Base-by-base conservation (phyloP, 2,797 vertebrate species). In the Botia kubotai region DNA sequence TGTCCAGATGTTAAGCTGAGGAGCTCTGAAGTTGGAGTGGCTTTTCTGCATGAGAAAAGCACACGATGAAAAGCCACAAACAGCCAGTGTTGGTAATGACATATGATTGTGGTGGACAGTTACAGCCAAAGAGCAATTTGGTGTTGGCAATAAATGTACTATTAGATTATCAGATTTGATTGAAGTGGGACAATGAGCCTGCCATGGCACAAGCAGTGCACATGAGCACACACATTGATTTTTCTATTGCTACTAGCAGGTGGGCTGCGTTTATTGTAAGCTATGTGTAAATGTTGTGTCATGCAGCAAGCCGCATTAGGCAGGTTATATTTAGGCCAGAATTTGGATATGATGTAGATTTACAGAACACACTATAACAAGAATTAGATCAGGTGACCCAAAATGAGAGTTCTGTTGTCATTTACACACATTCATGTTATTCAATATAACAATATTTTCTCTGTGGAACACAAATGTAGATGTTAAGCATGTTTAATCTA, bases 141-240 rank as follows among this genome's bases (percentile, higher is more conserved):
- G 63, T 71, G 48, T 71, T 29, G 68, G 17, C 16, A 23, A 71
- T 52, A 33, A 71, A 71, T 72, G 26, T 52, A 16, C 19, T 29
- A 21, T 72, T 4, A 11, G 8, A 58, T 19, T 26, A 55, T 52
- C 46, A 21, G 46, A 11, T 50, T 19, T 73, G 14, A 26, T 2
- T 58, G 21, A 69, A 62, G 26, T 52, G 23, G 23, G 75, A 36
- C 65, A 39, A 75, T 36, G 23, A 75, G 43, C 17, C 12, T 46
- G 4, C 69, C 13, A 23, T 17, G 62, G 60, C 17, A 53, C 13
- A 23, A 6, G 43, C 6, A 75, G 0, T 36, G 17, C n/a, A 2
- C 58, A 62, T 21, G 17, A 48, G 6, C 26, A 73, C 13, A 23
- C 53, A 8, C 4, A 58, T n/a, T 6, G 2, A 6, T 55, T 55